phyloP scores from a whole-genome alignment of 2,797 vertebrate genomes.

The Pipistrellus nathusii region DNA sequence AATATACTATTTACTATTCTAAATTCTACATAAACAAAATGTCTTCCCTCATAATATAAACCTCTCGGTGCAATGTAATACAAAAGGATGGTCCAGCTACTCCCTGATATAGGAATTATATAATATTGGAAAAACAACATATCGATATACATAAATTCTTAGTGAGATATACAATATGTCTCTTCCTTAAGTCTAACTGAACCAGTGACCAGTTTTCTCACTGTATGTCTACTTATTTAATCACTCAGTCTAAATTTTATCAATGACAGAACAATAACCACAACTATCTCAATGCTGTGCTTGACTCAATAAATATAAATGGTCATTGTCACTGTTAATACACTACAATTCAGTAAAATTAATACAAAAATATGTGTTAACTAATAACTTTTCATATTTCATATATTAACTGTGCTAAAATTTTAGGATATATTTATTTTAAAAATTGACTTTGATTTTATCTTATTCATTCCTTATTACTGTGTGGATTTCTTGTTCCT shows the following conservation, averaged over 20 bases:
- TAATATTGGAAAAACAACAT: neutral
- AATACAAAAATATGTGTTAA: neutral
- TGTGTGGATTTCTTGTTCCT: neutral
- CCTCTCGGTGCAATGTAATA: neutral
- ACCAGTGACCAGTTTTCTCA: neutral
- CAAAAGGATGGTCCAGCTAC: rapidly evolving
- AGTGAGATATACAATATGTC: neutral
- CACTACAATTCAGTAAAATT: neutral
- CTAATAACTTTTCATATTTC: neutral
- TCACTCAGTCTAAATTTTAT: neutral
- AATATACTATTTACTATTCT: neutral
- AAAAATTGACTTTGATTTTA: neutral
- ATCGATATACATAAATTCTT: neutral
- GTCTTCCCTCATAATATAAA: neutral
- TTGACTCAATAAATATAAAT: neutral
- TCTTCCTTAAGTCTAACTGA: neutral
- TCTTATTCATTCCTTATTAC: neutral
- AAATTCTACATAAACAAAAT: neutral
- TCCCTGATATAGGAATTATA: neutral
- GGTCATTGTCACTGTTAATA: neutral
- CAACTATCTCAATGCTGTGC: neutral
- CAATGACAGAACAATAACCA: neutral
- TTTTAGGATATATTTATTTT: neutral
- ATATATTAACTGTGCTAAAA: neutral
- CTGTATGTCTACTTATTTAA: neutral